A percentile compares a stretch with the other conserved stretches of the same genome.
Evolutionary conservation across 2,888 invertebrate genomes (phyloP).

Genomic region (Stomorhina lunata): DNA sequence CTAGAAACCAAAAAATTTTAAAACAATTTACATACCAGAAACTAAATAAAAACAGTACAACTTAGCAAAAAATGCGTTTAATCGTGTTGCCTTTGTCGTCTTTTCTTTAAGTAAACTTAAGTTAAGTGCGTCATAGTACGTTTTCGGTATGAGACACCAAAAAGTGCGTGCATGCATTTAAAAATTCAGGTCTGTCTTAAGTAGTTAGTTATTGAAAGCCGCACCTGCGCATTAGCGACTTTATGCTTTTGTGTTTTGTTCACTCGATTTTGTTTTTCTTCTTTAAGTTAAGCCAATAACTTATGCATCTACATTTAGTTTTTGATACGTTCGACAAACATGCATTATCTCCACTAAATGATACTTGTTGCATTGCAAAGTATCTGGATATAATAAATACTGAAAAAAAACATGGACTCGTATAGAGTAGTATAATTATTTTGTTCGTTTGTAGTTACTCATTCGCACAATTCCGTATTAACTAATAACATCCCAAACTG

Average conservation of each 20-base stretch:
- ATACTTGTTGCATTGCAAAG: conserved; percentile 58
- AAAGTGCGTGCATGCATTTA: conserved; percentile 59
- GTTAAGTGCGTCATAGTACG: conserved; percentile 57
- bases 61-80: conserved; percentile 19
- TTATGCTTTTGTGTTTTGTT: conserved; percentile 24
- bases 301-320: conserved; percentile 58
- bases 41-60: neutral
- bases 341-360: conserved; percentile 59
- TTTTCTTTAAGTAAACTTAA: conserved; percentile 21
- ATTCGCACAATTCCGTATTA: neutral
- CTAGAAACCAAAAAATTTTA: neutral
- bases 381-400: too few relatives aligned
- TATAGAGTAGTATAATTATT: too few relatives aligned
- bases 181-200: conserved; percentile 52
- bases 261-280: neutral
- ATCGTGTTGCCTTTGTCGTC: neutral
- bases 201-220: conserved; percentile 59
- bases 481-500: conserved; percentile 4
- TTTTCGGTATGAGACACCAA: conserved; percentile 33
- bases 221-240: conserved; percentile 59
- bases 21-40: conserved; percentile 55
- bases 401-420: neutral
- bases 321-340: conserved; percentile 44
- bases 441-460: too few relatives aligned
- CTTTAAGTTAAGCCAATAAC: conserved; percentile 19